phyloP scores from a whole-genome alignment of 2,113 vertebrate genomes.

The Channa argus region DNA sequence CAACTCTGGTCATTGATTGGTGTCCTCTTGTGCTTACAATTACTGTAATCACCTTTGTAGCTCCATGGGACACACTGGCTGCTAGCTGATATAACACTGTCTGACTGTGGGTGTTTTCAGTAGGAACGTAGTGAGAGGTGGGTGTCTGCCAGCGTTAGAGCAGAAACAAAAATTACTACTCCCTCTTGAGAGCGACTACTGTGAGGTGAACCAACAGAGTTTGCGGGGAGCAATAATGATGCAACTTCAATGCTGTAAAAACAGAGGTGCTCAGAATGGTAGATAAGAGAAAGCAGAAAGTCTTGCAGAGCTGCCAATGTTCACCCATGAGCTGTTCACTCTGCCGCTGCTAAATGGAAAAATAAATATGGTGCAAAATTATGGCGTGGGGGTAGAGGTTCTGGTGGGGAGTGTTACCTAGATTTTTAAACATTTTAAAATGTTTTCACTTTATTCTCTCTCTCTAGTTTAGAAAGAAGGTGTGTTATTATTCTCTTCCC shows the following conservation, averaged over 20 bases:
- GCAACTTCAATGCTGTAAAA: conserved; percentile 7
- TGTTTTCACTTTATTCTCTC: too few species aligned
- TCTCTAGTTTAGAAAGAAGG: not conserved
- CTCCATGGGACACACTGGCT: not conserved
- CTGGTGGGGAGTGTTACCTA: too few species aligned
- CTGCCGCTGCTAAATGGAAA: conserved; percentile 18
- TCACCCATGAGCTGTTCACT: conserved; percentile 23
- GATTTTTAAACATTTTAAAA: too few species aligned
- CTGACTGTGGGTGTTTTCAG: not conserved
- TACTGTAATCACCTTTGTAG: not conserved
- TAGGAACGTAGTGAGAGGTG: conserved; percentile 1
- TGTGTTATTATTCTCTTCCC: not conserved
- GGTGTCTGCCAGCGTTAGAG: not conserved
- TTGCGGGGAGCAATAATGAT: conserved; percentile 3
- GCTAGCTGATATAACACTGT: conserved; percentile 5
- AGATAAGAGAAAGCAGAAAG: conserved; percentile 24
- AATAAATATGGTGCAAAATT: conserved; percentile 41
- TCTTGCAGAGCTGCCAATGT: conserved; percentile 7
- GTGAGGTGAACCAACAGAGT: conserved; percentile 3
- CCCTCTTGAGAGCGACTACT: conserved; percentile 2
- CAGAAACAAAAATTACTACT: conserved; percentile 4
- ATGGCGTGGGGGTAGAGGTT: too few species aligned
- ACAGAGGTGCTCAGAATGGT: conserved; percentile 1
- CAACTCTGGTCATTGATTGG: conserved; percentile 8
- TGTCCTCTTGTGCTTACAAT: conserved; percentile 7